phyloP scores from a whole-genome alignment of 2,797 vertebrate genomes.

The Sebastes wilsoni region DNA sequence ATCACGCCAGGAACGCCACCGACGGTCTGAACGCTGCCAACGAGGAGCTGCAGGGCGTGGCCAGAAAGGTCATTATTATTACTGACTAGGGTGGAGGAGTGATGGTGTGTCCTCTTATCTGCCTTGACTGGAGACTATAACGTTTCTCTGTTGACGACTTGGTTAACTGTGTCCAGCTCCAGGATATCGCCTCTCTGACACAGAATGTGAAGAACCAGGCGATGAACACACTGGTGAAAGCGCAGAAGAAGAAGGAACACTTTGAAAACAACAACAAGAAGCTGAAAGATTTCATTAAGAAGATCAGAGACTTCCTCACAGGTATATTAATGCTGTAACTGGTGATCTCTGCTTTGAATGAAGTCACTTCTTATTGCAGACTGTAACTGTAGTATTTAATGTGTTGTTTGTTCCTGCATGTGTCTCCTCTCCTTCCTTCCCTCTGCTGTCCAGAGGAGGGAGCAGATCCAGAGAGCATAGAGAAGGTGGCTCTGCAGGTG shows the following conservation, averaged over 20 bases:
- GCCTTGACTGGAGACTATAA: neutral
- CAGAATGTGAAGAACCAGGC: constrained; percentile 81
- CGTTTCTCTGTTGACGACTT: neutral
- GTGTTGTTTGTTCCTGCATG: neutral
- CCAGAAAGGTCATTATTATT: constrained; percentile 78
- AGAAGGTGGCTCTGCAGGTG: constrained; percentile 85
- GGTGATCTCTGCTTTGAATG: neutral
- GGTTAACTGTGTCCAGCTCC: constrained; percentile 73
- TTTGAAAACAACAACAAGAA: constrained; percentile 83
- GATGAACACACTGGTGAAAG: constrained; percentile 76
- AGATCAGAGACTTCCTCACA: constrained; percentile 88
- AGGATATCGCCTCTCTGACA: constrained; percentile 83
- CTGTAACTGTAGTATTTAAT: neutral
- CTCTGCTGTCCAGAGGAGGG: constrained; percentile 84
- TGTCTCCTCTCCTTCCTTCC: neutral
- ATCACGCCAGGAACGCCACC: constrained; percentile 59
- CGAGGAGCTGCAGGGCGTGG: constrained; percentile 76
- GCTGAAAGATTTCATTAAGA: constrained; percentile 87
- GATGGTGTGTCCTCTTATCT: neutral
- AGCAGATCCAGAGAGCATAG: constrained; percentile 88
- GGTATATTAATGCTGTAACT: constrained; percentile 65
- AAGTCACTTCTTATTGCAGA: neutral
- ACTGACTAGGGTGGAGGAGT: neutral
- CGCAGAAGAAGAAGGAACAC: constrained; percentile 77
- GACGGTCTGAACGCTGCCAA: constrained; percentile 71